Percentiles rank a stretch among this genome's conserved stretches.
Evolutionary conservation across 2,797 vertebrate genomes (phyloP).

Genomic region (Crotalus adamanteus): DNA sequence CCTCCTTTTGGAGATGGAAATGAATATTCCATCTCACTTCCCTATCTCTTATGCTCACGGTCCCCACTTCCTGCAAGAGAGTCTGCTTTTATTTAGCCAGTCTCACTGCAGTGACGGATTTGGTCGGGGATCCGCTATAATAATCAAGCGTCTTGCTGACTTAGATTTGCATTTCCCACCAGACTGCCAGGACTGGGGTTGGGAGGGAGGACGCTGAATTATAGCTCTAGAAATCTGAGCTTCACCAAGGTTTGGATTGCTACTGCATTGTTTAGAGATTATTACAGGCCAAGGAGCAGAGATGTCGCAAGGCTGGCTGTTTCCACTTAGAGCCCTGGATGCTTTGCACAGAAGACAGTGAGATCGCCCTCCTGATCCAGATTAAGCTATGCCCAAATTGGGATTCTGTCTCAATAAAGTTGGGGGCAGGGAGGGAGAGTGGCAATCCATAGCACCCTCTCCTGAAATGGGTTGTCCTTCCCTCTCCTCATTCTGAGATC

Average conservation of each 20-base stretch:
- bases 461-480: neutral
- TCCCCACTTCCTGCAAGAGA: neutral
- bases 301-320: neutral
- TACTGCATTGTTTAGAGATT: neutral
- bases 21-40: neutral
- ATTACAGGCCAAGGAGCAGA: neutral
- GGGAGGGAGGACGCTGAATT: neutral
- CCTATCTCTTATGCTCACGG: neutral
- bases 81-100: neutral
- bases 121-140: neutral
- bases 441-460: neutral
- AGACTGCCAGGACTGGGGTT: neutral
- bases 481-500: conserved; percentile 23
- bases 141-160: neutral
- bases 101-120: neutral
- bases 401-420: neutral
- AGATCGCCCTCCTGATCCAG: neutral
- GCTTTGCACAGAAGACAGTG: neutral
- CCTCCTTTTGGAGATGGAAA: neutral
- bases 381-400: neutral
- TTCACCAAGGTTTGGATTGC: conserved; percentile 8
- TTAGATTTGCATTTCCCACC: conserved; percentile 6
- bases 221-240: conserved; percentile 3
- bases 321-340: neutral
- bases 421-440: neutral